Percentiles rank a stretch among this genome's conserved stretches.
Conservation (phyloP, 1,140 invertebrate genomes). For the Cardiocondyla obscurior region DNA sequence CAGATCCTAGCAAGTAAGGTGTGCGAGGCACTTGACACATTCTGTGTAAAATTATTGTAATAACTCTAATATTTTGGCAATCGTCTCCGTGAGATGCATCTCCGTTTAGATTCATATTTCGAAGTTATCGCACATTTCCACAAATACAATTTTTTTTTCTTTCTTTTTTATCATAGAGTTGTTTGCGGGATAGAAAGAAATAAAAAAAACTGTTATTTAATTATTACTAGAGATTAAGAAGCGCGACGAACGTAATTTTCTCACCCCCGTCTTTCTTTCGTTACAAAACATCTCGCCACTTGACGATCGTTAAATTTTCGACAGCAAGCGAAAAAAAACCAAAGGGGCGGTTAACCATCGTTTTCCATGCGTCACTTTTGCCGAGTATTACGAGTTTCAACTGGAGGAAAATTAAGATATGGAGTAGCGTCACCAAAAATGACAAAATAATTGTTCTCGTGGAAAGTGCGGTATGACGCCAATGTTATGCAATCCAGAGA, state of each 20-base stretch:
- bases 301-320: too few relatives aligned
- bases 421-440: conserved; percentile 9
- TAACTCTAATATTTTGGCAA: conserved; percentile 4
- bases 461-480: not conserved
- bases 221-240: too few relatives aligned
- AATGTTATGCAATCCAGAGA: conserved; percentile 39
- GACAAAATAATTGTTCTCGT: conserved; percentile 19
- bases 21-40: not conserved
- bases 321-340: too few relatives aligned
- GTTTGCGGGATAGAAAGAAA: too few relatives aligned
- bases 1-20: conserved; percentile 6
- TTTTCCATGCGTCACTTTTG: too few relatives aligned
- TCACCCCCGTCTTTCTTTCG: too few relatives aligned
- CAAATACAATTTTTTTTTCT: too few relatives aligned
- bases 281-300: too few relatives aligned
- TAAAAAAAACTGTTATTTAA: not conserved
- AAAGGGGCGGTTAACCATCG: too few relatives aligned
- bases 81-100: not conserved
- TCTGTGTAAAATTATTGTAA: conserved; percentile 12
- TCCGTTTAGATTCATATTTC: not conserved
- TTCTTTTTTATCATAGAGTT: too few relatives aligned
- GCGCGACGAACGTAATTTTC: too few relatives aligned
- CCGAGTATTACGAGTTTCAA: not conserved
- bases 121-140: too few relatives aligned
- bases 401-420: not conserved